Conservation (phyloP, 2,888 invertebrate species). For the Morinoia aosen region DNA sequence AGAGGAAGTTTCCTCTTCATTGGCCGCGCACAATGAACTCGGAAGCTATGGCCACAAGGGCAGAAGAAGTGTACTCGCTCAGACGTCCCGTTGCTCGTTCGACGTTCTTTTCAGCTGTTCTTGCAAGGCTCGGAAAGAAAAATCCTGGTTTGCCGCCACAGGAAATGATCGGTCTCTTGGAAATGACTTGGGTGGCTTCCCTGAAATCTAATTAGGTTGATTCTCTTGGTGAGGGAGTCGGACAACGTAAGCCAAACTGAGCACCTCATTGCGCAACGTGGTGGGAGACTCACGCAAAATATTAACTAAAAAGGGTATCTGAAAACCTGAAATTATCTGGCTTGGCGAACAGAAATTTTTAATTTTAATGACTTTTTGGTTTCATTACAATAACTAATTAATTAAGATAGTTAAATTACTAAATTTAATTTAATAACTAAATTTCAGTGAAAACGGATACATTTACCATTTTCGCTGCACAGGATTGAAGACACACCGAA, state of each 20-base stretch:
- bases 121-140: slow-evolving; percentile 19
- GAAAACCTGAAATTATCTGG: not conserved
- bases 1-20: slow-evolving; percentile 15
- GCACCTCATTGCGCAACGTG: not conserved
- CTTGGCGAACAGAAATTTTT: not conserved
- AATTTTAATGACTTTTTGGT: too few relatives aligned
- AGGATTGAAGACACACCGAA: not conserved
- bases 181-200: slow-evolving; percentile 53
- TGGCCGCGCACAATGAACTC: slow-evolving; percentile 45
- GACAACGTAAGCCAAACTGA: not conserved
- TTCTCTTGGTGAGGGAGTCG: not conserved
- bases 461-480: not conserved
- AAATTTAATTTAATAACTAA: too few relatives aligned
- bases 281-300: not conserved
- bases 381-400: too few relatives aligned
- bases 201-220: slow-evolving; percentile 46
- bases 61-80: slow-evolving; percentile 27
- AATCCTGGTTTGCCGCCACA: slow-evolving; percentile 24
- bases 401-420: too few relatives aligned
- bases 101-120: not conserved
- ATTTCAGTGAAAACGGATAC: not conserved
- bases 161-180: slow-evolving; percentile 51
- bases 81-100: slow-evolving; percentile 10
- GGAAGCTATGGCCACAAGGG: not conserved
- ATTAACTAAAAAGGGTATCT: not conserved